These are phyloP conservation scores for Listronotus bonariensis DNA, from an alignment of 1,140 invertebrate genomes.

Conservation along the genomic window DNA sequence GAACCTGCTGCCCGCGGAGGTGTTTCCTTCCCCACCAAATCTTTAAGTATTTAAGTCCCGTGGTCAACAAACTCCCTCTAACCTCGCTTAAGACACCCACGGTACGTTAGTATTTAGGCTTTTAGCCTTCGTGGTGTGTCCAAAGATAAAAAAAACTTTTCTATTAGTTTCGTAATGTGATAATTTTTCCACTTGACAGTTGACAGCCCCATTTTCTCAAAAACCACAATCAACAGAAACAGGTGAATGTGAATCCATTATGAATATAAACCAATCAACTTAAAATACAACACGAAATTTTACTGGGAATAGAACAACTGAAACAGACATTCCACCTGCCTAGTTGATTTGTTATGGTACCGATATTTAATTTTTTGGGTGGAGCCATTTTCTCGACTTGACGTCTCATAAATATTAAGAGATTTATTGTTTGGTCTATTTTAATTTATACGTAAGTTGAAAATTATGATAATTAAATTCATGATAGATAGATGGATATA, in stretches of 20 bases:
- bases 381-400: conserved; percentile 31
- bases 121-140: too few species aligned
- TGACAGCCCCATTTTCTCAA: conserved; percentile 23
- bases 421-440: too few species aligned
- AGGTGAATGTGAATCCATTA: conserved; percentile 30
- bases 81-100: too few species aligned
- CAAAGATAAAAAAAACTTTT: too few species aligned
- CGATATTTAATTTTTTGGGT: conserved; percentile 32
- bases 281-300: conserved; percentile 23
- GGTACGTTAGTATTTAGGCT: too few species aligned
- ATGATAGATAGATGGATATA: conserved; percentile 9
- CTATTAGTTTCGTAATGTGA: background rate
- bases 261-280: conserved; percentile 28
- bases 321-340: conserved; percentile 27
- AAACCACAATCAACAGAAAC: conserved; percentile 8
- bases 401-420: too few species aligned
- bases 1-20: too few species aligned
- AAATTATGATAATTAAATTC: conserved; percentile 25
- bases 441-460: conserved; percentile 28
- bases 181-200: conserved; percentile 22
- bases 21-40: too few species aligned
- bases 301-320: conserved; percentile 4
- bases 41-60: too few species aligned
- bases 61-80: too few species aligned
- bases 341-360: conserved; percentile 33